phyloP scores from a whole-genome alignment of 2,888 invertebrate genomes.

The Saturnia pavonia region DNA sequence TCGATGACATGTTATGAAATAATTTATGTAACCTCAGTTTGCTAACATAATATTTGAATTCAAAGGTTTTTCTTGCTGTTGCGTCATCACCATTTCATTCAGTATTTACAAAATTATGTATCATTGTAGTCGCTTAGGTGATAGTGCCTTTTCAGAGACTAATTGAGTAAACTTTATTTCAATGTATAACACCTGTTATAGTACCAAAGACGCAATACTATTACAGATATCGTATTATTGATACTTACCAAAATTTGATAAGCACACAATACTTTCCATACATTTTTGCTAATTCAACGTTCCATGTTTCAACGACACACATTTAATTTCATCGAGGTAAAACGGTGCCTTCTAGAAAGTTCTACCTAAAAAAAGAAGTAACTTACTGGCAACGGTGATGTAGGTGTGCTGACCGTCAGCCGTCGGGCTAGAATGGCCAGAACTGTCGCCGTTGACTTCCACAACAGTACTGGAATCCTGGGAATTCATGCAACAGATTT shows the following conservation, averaged over 20 bases:
- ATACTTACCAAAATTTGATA: too few species aligned
- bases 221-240: not conserved
- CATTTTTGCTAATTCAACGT: not conserved
- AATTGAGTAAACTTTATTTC: not conserved
- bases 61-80: not conserved
- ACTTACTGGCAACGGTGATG: slow-evolving; percentile 87
- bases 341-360: not conserved
- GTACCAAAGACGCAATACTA: not conserved
- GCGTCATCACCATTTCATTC: not conserved
- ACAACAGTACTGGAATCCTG: slow-evolving; percentile 74
- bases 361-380: slow-evolving; percentile 6
- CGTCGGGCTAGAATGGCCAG: slow-evolving; percentile 80
- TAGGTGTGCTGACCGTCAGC: slow-evolving; percentile 81
- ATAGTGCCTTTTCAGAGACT: not conserved
- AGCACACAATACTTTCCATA: too few species aligned
- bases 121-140: not conserved
- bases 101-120: not conserved
- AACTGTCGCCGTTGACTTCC: slow-evolving; percentile 80
- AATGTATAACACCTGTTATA: not conserved
- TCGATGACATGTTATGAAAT: not conserved
- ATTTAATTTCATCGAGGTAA: slow-evolving; percentile 17
- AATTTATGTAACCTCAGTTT: not conserved
- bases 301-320: too few species aligned
- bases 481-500: not conserved
- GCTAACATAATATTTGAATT: not conserved